Evolutionary conservation across 2,797 vertebrate genomes (phyloP), one percentile per base, ranked within the genome.

Genomic region (Poeciliopsis paucimaculata): DNA sequence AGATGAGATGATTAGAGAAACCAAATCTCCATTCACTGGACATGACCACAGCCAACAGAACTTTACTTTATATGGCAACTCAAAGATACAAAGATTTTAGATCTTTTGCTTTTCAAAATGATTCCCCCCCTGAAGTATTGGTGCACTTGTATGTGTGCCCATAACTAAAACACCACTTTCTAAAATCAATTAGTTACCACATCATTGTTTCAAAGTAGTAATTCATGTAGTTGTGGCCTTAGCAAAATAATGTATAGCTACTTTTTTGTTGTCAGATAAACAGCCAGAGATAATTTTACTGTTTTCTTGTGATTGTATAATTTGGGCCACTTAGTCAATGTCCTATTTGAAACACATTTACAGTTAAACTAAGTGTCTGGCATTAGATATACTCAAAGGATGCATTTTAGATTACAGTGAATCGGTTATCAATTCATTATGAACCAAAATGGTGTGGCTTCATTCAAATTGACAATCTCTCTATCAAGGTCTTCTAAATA

Each of bases 401-500:
- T 46, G 45, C 13, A 62, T 76, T 78, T 77, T 77, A 86, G 34
- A 64, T 28, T 46, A 77, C 77, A 46, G 72, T 82, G 84, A 77
- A 53, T 41, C 72, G 78, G 70, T 88, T 80, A 79, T 88, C 71
- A 77, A 89, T 89, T 85, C 68, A 82, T 83, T 88, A 80, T 39
- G 75, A 71, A 77, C 78, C 80, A 81, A 83, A 84, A 85, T 80
- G 68, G 36, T 84, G 82, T 82, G 77, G 78, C 79, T 68, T 84
- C 80, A 86, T 83, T 88, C 78, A 68, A 80, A 91, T 75, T 41
- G 77, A 84, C 78, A 82, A 57, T 66, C 81, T 84, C 86, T 78
- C 64, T 85, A 86, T 82, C 76, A 75, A 72, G 73, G 53, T 72
- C 75, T 82, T 86, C 73, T 90, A 82, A 93, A 91, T 87, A 85